Evolutionary conservation across 2,113 vertebrate species (phyloP), one percentile per base, ranked within the genome.

Genomic region (Catagonus wagneri): DNA sequence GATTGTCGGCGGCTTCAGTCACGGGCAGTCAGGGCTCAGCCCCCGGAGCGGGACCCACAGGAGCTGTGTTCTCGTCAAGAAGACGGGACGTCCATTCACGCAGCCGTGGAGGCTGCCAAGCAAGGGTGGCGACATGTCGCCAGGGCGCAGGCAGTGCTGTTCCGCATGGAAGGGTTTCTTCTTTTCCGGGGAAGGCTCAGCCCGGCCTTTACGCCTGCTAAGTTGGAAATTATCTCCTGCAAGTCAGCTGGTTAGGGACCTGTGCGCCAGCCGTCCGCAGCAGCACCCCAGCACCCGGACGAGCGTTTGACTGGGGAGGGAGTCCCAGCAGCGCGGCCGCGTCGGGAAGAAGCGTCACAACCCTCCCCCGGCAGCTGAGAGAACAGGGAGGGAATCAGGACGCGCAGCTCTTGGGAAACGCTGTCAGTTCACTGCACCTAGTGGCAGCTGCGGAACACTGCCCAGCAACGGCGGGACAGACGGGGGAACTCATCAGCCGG

Each of bases 121-220:
- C 6, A 65, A 7, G 15, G 14, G 5, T 11, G 6, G 44, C 3
- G 1, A 17, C 34, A 20, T 5, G 54, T n/a, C 8, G 25, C 5
- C 1, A 6, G 25, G 52, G 16, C 22, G 8, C 3, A 32, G 58
- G 32, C 12, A 0, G 0, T 0, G 3, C 44, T 58, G 32, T 3
- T 14, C 20, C 29, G 15, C 4, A 0, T 0, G 7, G 95, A 34
- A 16, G 16, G 7, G 0, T 39, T 13, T 66, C 36, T 39, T 39
- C 61, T 56, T 69, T 36, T 83, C 78, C 50, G 78, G 23, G 11
- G 83, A 39, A 65, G 39, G 14, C 39, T 84, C 65, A 3, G 29
- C 16, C 74, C 22, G 11, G 34, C 34, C 34, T 52, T 66, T n/a
- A 66, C 69, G 58, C 83, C 60, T 22, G 50, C 54, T 13, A 29